Conservation (phyloP, 2,113 vertebrate genomes). For the Ancistrus triradiatus region DNA sequence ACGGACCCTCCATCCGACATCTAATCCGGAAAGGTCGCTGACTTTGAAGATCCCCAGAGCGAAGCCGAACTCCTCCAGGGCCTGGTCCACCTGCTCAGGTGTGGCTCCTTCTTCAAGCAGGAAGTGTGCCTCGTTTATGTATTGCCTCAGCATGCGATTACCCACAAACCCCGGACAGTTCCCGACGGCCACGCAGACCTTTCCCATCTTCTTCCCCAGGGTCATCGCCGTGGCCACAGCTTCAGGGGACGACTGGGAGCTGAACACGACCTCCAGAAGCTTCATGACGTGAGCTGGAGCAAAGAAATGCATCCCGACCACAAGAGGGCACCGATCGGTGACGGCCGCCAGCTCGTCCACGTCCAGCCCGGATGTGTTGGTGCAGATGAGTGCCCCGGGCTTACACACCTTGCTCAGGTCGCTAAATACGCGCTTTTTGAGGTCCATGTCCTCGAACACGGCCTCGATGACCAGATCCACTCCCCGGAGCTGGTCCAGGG, state of each 20-base stretch:
- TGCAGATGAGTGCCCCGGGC: conserved; percentile 74
- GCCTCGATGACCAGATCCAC: conserved; percentile 88
- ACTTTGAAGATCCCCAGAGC: conserved; percentile 82
- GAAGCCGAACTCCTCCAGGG: conserved; percentile 84
- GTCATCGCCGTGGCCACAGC: conserved; percentile 79
- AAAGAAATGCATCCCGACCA: conserved; percentile 91
- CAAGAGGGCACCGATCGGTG: conserved; percentile 69
- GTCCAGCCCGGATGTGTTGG: conserved; percentile 82
- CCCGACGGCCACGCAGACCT: conserved; percentile 83
- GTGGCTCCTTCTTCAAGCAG: conserved; percentile 86
- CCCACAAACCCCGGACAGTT: conserved; percentile 89
- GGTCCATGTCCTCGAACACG: conserved; percentile 83
- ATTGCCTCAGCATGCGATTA: conserved; percentile 80
- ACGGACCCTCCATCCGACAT: conserved; percentile 82
- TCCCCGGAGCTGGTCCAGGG: conserved; percentile 61
- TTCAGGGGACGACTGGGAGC: conserved; percentile 70
- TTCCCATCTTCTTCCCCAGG: conserved; percentile 76
- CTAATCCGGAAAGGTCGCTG: conserved; percentile 83
- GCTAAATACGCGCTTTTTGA: conserved; percentile 81
- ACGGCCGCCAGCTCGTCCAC: conserved; percentile 80
- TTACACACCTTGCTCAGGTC: conserved; percentile 76
- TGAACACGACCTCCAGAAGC: conserved; percentile 82
- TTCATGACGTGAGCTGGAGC: conserved; percentile 87
- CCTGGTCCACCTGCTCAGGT: conserved; percentile 77
- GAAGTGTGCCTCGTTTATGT: conserved; percentile 71